Base-by-base conservation (phyloP, 1,140 invertebrate species). In the Galendromus occidentalis region DNA sequence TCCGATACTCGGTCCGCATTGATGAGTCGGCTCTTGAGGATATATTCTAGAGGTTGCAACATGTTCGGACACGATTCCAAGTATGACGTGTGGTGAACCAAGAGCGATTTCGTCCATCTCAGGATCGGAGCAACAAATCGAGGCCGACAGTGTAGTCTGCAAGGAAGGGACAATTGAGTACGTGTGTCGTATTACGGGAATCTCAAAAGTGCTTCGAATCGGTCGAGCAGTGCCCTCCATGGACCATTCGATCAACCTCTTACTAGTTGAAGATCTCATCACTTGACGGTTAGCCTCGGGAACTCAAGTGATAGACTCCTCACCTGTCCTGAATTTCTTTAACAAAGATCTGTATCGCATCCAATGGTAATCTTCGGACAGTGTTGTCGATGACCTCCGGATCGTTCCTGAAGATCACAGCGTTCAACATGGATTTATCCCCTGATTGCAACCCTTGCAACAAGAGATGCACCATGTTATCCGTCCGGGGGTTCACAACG, bases 381-480 rank as follows among this genome's bases (percentile, higher is more conserved):
- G 51, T 59, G 33, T 59, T 59, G 25, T 59, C 22, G 14, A 59
- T 33, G 9, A 59, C 51, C 33, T 59, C 51, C 1, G 22, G 51
- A 59, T 59, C 51, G 20, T 59, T 25, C 2, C 51, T 1, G 9
- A 59, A 59, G 25, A 59, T 59, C 17, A 59, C 51, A 66, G 67
- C 68, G 65, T 69, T 68, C 41, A 69, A n/a, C 64, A 69, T 55
- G 22, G 66, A 44, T 2, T 65, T 66, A 65, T 69, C 68, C 51
- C 66, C 66, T 44, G 67, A 68, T 39, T 69, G 68, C 51, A 69
- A 65, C 63, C 65, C 68, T 41, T 68, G 68, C 20, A 69, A 42
- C 17, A 69, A 65, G 22, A 69, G 44, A 55, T 69, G 67, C n/a
- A 68, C 65, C 67, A 68, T 69, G 41, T 65, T 69, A 22, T 69